Evolutionary conservation across 2,797 vertebrate species (phyloP), one percentile per base, ranked within the genome.

Genomic region (Columba guinea): DNA sequence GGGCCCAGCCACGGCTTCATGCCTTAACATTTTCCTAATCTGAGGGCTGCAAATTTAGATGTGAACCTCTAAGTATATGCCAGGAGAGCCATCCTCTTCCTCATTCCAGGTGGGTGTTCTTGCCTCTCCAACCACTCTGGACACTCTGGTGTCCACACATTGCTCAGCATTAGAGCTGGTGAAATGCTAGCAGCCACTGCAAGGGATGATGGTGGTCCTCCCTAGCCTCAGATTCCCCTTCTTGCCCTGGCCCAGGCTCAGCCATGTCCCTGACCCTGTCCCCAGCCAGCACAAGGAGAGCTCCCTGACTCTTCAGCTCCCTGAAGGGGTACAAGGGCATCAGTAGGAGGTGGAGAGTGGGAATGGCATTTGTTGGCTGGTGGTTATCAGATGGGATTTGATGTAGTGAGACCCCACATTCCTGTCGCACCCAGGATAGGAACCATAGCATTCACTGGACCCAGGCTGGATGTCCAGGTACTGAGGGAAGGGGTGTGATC

Each of bases 181-280:
- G 5, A 60, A 85, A 58, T 16, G 7, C 13, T 13, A 32, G 23
- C 34, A 76, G 23, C 6, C 30, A 13, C 46, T 83, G 39, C 26
- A 71, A 48, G 32, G 19, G 34, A 30, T 0, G 0, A 28, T 6
- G 8, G 8, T 70, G 22, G 10, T 3, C 27, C 9, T 41, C 12
- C 12, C 7, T 22, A 28, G 24, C 7, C 11, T 28, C 4, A 6
- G 21, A 18, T 71, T 73, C 27, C 9, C 69, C 48, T 84, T 64
- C 67, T 64, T 24, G 10, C 20, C 15, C 22, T 76, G 35, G 22
- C 9, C 30, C 23, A 77, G 58, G 30, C 41, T 92, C 35, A 74
- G 39, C 7, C 5, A 2, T 27, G 13, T 71, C 23, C 55, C 59
- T 59, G 12, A 5, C 30, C 8, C 10, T 14, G 9, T 41, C 26